phyloP scores from a whole-genome alignment of 2,888 invertebrate genomes.

The Limnephilus rhombicus region DNA sequence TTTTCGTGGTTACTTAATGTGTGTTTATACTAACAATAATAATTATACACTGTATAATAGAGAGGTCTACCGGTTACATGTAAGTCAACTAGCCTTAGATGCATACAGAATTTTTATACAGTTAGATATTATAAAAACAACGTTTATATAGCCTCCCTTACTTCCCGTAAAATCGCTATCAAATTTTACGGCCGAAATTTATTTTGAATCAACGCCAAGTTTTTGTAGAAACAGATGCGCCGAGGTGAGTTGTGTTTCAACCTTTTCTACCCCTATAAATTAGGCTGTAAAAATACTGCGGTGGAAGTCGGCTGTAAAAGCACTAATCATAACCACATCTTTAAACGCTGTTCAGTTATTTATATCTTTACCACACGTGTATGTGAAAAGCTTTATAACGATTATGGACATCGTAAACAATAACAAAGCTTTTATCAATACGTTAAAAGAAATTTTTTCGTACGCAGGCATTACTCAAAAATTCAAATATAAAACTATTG shows the following conservation, averaged over 20 bases:
- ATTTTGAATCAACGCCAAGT: constrained; percentile 9
- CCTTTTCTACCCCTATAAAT: neutral
- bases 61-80: too few relatives aligned
- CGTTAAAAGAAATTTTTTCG: neutral
- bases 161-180: neutral
- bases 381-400: neutral
- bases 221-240: neutral
- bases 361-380: neutral
- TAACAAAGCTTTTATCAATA: neutral
- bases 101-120: too few relatives aligned
- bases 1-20: too few relatives aligned
- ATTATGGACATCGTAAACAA: neutral
- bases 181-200: neutral
- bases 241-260: neutral
- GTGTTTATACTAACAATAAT: too few relatives aligned
- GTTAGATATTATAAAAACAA: too few relatives aligned
- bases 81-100: too few relatives aligned
- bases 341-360: neutral
- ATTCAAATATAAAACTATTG: neutral
- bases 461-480: neutral
- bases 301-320: neutral
- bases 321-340: neutral
- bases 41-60: too few relatives aligned
- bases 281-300: neutral
- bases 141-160: neutral